Percentiles rank a stretch among this genome's conserved stretches.
These are phyloP conservation scores for Drosophila pandora DNA, from an alignment of 1,140 invertebrate species.

Conservation along the genomic window DNA sequence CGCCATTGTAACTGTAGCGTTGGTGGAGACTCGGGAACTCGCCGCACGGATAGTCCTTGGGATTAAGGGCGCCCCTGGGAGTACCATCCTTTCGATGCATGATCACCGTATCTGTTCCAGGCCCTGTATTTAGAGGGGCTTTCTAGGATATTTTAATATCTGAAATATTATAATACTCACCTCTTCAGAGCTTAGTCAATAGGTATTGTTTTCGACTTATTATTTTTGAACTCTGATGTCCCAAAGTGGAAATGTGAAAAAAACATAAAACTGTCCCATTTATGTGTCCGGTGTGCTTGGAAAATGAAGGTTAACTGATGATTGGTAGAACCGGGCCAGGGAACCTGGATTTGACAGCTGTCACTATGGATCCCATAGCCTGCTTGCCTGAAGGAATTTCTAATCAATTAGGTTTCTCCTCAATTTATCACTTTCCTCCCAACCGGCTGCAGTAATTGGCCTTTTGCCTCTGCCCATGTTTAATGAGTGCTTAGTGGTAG, in stretches of 20 bases:
- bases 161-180: not conserved
- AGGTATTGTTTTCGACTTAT: not conserved
- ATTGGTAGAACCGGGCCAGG: not conserved
- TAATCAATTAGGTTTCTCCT: slow-evolving; percentile 29
- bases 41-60: not conserved
- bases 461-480: slow-evolving; percentile 34
- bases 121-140: not conserved
- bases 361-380: not conserved
- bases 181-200: not conserved
- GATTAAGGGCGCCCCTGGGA: not conserved
- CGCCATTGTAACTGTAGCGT: not conserved
- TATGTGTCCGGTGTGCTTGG: not conserved
- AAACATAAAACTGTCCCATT: slow-evolving; percentile 19
- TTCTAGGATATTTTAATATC: no score
- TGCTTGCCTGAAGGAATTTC: slow-evolving; percentile 9
- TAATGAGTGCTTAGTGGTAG: slow-evolving; percentile 58
- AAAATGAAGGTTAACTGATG: slow-evolving; percentile 3
- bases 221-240: not conserved
- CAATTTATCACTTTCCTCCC: slow-evolving; percentile 40
- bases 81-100: not conserved
- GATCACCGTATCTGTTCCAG: not conserved
- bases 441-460: slow-evolving; percentile 46
- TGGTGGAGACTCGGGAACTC: not conserved
- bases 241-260: slow-evolving; percentile 4
- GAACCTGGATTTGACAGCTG: slow-evolving; percentile 8